phyloP scores from a whole-genome alignment of 2,113 vertebrate species.

The Nerophis lumbriciformis region DNA sequence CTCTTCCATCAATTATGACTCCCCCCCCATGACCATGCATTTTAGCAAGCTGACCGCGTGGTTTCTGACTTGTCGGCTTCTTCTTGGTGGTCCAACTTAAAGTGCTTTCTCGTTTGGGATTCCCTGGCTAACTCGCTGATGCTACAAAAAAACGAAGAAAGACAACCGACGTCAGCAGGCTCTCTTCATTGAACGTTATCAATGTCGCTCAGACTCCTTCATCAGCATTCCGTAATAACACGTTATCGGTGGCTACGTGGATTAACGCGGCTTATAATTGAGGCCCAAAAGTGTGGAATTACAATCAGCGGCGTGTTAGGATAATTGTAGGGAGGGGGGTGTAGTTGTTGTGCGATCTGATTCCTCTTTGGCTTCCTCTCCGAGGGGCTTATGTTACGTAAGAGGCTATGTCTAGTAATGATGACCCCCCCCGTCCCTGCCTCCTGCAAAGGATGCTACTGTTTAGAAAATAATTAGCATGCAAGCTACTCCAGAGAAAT shows the following conservation, averaged over 20 bases:
- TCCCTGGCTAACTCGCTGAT: constrained; percentile 20
- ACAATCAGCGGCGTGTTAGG: constrained; percentile 56
- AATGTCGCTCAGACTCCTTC: constrained; percentile 4
- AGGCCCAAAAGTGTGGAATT: constrained; percentile 48
- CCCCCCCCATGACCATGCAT: no score
- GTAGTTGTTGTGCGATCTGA: constrained; percentile 49
- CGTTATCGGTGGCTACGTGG: constrained; percentile 34
- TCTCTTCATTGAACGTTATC: not conserved
- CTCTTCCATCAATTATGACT: no score
- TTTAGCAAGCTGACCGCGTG: no score
- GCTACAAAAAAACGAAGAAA: not conserved
- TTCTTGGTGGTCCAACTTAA: not conserved
- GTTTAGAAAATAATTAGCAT: constrained; percentile 50
- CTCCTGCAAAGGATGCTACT: constrained; percentile 26
- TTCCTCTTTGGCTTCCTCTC: constrained; percentile 35
- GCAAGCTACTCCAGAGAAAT: constrained; percentile 23
- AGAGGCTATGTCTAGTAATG: constrained; percentile 50
- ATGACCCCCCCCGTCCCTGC: constrained; percentile 5
- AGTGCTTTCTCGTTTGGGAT: constrained; percentile 29
- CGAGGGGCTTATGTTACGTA: constrained; percentile 37
- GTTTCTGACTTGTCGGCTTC: no score
- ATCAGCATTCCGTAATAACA: constrained; percentile 40
- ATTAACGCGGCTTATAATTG: constrained; percentile 58
- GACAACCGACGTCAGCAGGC: no score
- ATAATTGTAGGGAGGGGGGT: constrained; percentile 46